Evolutionary conservation across 2,888 invertebrate genomes (phyloP).

Genomic region (Microplitis manilae): DNA sequence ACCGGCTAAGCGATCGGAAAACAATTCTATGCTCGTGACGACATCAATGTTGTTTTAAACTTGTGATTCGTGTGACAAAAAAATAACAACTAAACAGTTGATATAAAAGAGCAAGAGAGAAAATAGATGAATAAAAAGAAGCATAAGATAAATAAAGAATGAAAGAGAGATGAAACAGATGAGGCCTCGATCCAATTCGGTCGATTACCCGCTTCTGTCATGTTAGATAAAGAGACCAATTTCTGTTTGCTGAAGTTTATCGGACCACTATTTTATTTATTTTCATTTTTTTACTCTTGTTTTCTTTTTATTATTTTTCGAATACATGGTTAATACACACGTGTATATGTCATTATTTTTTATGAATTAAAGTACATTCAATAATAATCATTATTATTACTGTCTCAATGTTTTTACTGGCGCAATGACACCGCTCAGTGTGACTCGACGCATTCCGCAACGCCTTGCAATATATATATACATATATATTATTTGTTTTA

Average conservation of each 20-base stretch:
- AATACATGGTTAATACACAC: not conserved
- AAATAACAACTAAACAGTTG: not conserved
- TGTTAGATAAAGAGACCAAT: slow-evolving; percentile 35
- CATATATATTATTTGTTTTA: not conserved
- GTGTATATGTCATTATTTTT: slow-evolving; percentile 22
- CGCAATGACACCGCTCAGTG: slow-evolving; percentile 36
- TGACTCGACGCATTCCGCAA: slow-evolving; percentile 51
- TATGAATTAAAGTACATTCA: not conserved
- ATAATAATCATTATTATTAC: slow-evolving; percentile 20
- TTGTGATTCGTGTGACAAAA: not conserved
- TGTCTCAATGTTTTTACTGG: slow-evolving; percentile 24
- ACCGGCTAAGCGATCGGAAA: not conserved
- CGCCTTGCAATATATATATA: slow-evolving; percentile 23
- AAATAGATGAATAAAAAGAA: not conserved
- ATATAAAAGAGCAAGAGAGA: slow-evolving; percentile 7
- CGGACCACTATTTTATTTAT: slow-evolving; percentile 5
- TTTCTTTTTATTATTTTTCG: slow-evolving; percentile 28
- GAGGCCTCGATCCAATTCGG: slow-evolving; percentile 48
- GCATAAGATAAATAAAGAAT: not conserved
- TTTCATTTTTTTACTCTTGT: slow-evolving; percentile 24
- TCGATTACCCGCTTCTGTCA: slow-evolving; percentile 43
- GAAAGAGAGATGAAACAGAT: slow-evolving; percentile 31
- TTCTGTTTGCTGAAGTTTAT: slow-evolving; percentile 37
- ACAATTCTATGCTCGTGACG: slow-evolving; percentile 25
- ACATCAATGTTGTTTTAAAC: slow-evolving; percentile 7